Evolutionary conservation across 2,797 vertebrate species (phyloP), one percentile per base, ranked within the genome.

Genomic region (Otolemur crassicaudatus): DNA sequence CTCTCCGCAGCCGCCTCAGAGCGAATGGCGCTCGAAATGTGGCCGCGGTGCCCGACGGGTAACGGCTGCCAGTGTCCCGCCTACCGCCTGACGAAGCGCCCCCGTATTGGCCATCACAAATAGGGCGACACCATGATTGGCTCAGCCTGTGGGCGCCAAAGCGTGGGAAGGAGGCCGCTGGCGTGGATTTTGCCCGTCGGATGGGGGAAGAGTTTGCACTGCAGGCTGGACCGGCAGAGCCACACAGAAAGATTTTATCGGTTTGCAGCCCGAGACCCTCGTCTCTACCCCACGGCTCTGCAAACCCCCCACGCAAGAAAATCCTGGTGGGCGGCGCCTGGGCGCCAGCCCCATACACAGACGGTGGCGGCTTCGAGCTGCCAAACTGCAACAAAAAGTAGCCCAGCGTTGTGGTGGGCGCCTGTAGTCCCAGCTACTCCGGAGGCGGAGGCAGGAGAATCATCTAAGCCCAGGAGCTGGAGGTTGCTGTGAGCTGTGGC

Each of bases 1-100:
- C 0, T 4, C 1, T 0, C 7, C 0, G 23, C 67, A 5, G 5
- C 87, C 0, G 17, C 43, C 53, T 61, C 67, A 0, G 4, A 0
- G 8, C 2, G 0, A 25, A 10, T 0, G 1, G 11, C 0, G 1
- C 1, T 1, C 2, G 20, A 0, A 14, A 27, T 2, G 65, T 69
- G 0, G 79, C 83, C 77, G 46, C 56, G 0, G 7, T 1, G 93
- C 83, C n/a, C n/a, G 8, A 3, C 14, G 92, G 94, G 95, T 96
- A 98, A 97, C 96, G 85, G 96, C 46, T 29, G 11, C 22, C 10
- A 1, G 31, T 0, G 19, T 12, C 90, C 95, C 79, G 70, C 97
- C 95, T 90, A 46, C 91, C 0, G 0, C 0, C 37, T 0, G 76
- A 1, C 10, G 7, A 1, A 2, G 23, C 20, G 20, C 16, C 2